Base-by-base conservation (phyloP, 2,797 vertebrate species). In the Gallinago nigripennis region DNA sequence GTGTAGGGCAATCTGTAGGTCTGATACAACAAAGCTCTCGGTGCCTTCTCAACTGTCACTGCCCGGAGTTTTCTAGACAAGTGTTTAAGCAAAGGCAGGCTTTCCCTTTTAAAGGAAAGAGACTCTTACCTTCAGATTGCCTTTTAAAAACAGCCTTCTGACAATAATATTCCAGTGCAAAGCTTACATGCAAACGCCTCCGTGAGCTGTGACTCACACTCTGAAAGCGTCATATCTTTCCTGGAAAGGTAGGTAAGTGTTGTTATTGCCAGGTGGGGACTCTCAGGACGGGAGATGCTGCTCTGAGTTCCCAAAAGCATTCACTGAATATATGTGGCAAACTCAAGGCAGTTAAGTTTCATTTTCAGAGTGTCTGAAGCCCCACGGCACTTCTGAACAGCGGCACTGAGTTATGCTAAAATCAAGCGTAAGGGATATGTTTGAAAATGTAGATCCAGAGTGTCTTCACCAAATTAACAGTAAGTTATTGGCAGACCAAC, bases 91-190 rank as follows among this genome's bases (percentile, higher is more conserved):
- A 80, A 88, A 72, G 77, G 58, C n/a, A 60, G 46, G 11, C 12
- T 73, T 81, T 82, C 46, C 37, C 45, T 86, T 93, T 94, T 75
- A 69, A 71, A 37, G 50, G 41, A 75, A 71, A 16, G 21, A 13
- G 24, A 56, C 73, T 64, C 8, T 4, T 12, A 54, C 33, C 64
- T 92, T 87, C 69, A 75, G 53, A 80, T 77, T 30, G 1, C 13
- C 75, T 82, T 89, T 87, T 83, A 61, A 94, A 95, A 88, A 88
- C 56, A 69, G 9, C 54, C 63, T 91, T 92, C 25, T 63, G 68
- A 70, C 66, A 86, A 48, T 57, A 83, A 71, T 43, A 78, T 60
- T 84, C 9, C 63, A 45, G 39, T 56, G 85, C 70, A 75, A 78
- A 91, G 33, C 57, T 88, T 69, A 57, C 35, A 27, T 86, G 76